Evolutionary conservation across 2,888 invertebrate genomes (phyloP).

Genomic region (Pristionchus mayeri): DNA sequence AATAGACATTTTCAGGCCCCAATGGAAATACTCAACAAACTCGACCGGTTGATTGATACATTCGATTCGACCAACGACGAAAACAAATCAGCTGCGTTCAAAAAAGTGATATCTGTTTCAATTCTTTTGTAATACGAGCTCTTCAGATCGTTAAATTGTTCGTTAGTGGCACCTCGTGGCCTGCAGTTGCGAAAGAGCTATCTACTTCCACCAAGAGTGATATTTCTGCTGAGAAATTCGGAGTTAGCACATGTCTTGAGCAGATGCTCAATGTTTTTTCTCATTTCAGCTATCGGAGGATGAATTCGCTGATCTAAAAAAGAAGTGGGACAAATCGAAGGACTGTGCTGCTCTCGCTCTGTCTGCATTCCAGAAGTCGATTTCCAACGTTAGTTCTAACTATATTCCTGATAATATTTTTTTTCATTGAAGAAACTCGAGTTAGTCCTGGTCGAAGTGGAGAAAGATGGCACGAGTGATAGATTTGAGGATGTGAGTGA

Average conservation of each 20-base stretch:
- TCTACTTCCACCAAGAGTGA: background rate
- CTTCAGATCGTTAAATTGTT: background rate
- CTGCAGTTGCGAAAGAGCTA: background rate
- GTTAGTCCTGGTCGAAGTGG: background rate
- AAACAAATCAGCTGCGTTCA: background rate
- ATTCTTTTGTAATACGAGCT: background rate
- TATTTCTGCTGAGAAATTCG: background rate
- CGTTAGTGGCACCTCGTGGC: background rate
- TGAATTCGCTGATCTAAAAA: background rate
- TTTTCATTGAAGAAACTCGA: background rate
- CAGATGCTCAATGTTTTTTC: background rate
- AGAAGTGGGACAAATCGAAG: background rate
- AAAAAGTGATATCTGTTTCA: background rate
- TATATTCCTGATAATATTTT: background rate
- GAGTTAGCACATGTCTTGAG: background rate
- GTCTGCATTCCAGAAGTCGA: background rate
- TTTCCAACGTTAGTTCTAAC: background rate
- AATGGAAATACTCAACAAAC: background rate
- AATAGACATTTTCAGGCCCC: background rate
- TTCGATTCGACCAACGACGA: background rate
- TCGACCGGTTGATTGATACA: background rate
- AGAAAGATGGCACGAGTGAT: background rate
- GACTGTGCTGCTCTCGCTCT: background rate
- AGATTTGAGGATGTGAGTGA: conserved; percentile 12
- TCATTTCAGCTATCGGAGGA: background rate